Percentiles rank a stretch among this genome's conserved stretches.
These are phyloP conservation scores for Oppia nitens DNA, from an alignment of 1,140 invertebrate species.

Conservation along the genomic window DNA sequence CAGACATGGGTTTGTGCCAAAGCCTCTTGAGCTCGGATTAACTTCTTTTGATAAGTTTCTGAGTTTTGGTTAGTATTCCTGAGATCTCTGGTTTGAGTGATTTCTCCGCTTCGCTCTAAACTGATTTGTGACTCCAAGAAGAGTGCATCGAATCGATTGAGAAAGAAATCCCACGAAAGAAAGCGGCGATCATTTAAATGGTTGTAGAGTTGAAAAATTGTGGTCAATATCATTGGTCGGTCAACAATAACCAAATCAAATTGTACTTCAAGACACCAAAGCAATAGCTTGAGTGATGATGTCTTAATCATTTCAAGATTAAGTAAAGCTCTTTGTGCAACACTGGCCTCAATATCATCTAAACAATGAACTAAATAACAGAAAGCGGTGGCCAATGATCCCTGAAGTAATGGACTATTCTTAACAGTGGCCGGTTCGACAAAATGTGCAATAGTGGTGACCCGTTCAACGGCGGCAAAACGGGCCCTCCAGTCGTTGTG, in stretches of 20 bases:
- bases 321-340: slow-evolving; percentile 78
- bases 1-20: slow-evolving; percentile 43
- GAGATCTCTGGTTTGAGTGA: slow-evolving; percentile 58
- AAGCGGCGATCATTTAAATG: slow-evolving; percentile 61
- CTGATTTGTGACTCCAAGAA: slow-evolving; percentile 87
- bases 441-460: slow-evolving; percentile 76
- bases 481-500: slow-evolving; percentile 63
- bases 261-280: slow-evolving; percentile 74
- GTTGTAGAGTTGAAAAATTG: slow-evolving; percentile 83
- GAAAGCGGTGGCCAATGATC: slow-evolving; percentile 87
- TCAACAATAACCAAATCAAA: slow-evolving; percentile 90
- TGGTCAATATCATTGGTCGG: slow-evolving; percentile 89
- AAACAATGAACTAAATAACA: slow-evolving; percentile 88
- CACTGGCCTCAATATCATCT: slow-evolving; percentile 85
- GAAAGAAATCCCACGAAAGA: slow-evolving; percentile 93
- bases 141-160: slow-evolving; percentile 87
- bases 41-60: slow-evolving; percentile 69
- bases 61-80: slow-evolving; percentile 72
- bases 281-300: slow-evolving; percentile 36
- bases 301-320: slow-evolving; percentile 88
- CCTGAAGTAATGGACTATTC: slow-evolving; percentile 64
- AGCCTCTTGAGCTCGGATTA: slow-evolving; percentile 74
- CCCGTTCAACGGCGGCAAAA: slow-evolving; percentile 83
- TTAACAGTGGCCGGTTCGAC: slow-evolving; percentile 72
- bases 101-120: slow-evolving; percentile 54